A percentile compares a stretch with the other conserved stretches of the same genome.
These are phyloP conservation scores for Chirona hameri DNA, from an alignment of 2,888 invertebrate genomes.

Conservation along the genomic window DNA sequence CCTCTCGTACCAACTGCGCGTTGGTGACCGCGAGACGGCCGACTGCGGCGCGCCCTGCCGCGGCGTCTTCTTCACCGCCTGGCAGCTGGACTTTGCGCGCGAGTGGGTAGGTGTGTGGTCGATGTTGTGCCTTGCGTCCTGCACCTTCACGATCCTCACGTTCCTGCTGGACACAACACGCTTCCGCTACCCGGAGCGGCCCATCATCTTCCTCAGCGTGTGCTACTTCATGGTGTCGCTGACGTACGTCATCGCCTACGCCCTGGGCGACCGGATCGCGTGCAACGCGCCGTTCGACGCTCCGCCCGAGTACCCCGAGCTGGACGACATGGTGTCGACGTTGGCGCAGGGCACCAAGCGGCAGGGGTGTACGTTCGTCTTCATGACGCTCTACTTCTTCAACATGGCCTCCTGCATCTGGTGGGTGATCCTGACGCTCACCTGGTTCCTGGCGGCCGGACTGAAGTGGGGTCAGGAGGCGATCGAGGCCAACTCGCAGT, in stretches of 20 bases:
- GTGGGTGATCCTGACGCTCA: slow-evolving; percentile 91
- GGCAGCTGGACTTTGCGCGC: slow-evolving; percentile 88
- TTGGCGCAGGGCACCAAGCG: slow-evolving; percentile 40
- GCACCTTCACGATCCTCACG: slow-evolving; percentile 92
- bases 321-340: slow-evolving; percentile 39
- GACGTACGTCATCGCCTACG: slow-evolving; percentile 84
- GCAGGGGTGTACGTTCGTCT: slow-evolving; percentile 77
- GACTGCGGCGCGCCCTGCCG: slow-evolving; percentile 70
- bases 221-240: slow-evolving; percentile 91
- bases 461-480: slow-evolving; percentile 99
- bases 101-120: slow-evolving; percentile 98
- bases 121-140: slow-evolving; percentile 90
- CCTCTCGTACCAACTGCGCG: slow-evolving; percentile 74
- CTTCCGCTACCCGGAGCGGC: slow-evolving; percentile 83
- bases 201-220: slow-evolving; percentile 93
- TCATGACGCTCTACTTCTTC: slow-evolving; percentile 95
- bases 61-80: slow-evolving; percentile 83
- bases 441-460: slow-evolving; percentile 97
- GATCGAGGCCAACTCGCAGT: slow-evolving; percentile 85
- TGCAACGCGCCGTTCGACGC: slow-evolving; percentile 76
- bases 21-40: slow-evolving; percentile 48
- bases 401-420: slow-evolving; percentile 98
- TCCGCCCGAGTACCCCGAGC: slow-evolving; percentile 50
- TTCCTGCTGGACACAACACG: slow-evolving; percentile 92
- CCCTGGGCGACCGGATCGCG: slow-evolving; percentile 67